Evolutionary conservation across 2,113 vertebrate species (phyloP), one percentile per base, ranked within the genome.

Genomic region (Paratilapia polleni): DNA sequence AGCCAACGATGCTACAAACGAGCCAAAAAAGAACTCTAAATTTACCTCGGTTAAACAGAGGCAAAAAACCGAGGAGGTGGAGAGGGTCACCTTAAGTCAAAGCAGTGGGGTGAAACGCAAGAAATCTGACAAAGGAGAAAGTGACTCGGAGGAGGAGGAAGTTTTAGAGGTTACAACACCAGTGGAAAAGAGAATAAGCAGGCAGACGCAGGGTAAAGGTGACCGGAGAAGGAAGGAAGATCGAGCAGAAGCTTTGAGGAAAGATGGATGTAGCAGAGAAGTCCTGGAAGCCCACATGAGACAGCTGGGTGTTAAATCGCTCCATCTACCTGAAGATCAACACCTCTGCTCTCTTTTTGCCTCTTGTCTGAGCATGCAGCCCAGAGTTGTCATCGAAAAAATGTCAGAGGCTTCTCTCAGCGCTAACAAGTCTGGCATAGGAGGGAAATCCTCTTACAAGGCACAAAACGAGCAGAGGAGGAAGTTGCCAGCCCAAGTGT

Each of bases 331-430:
- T 2, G 38, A 86, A 3, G 77, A 92, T 57, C 80, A 77, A 0
- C 28, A 24, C 38, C 57, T 90, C 31, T 8, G 24, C 84, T 78
- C 88, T 26, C 6, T 78, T 0, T 61, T 82, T 5, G 17, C 31
- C 2, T 79, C 85, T 2, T 90, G 78, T 49, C 83, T 92, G 28
- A 78, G 52, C n/a, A 64, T 10, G 15, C 88, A 89, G 4, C 89
- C 93, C 22, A 83, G 36, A 70, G 93, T 96, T 2, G 6, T 91
- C 6, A 8, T 96, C 0, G 13, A 82, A 12, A 89, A 88, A 73
- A 84, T 96, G 63, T 34, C 84, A 0, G 2, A n/a, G 28, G n/a
- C 62, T 3, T 59, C 15, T 8, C 38, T 4, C 3, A 0, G 31
- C 0, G 3, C 19, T 0, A 13, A 12, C 6, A 17, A 14, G 11